A percentile compares a stretch with the other conserved stretches of the same genome.
phyloP scores from a whole-genome alignment of 2,797 vertebrate genomes.

The Hyperoplus lanceolatus region DNA sequence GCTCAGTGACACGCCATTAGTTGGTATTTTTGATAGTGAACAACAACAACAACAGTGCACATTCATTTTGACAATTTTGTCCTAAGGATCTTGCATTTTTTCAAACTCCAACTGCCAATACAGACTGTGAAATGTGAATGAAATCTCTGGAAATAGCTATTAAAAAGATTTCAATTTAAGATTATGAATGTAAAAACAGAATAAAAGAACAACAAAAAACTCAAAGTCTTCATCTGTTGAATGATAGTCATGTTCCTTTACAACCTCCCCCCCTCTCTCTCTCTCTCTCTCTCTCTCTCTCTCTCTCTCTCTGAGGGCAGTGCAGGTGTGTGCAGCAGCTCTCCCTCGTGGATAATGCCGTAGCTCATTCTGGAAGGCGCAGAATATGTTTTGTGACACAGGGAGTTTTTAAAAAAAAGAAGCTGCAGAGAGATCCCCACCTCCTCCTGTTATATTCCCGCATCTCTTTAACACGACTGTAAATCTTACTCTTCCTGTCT shows the following conservation, averaged over 20 bases:
- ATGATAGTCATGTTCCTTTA: not conserved
- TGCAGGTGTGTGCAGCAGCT: conserved; percentile 37
- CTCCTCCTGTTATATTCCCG: conserved; percentile 49
- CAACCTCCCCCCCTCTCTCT: not conserved
- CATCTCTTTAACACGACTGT: conserved; percentile 57
- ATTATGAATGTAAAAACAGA: not conserved
- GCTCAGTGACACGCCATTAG: not conserved
- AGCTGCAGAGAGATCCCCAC: conserved; percentile 41
- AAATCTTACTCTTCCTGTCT: conserved; percentile 60
- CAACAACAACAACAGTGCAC: too few species aligned
- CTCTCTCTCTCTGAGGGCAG: not conserved
- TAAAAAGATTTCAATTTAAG: not conserved
- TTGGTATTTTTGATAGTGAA: not conserved
- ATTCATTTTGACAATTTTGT: too few species aligned
- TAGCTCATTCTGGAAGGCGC: conserved; percentile 42
- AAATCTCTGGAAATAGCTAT: not conserved
- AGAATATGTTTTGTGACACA: conserved; percentile 63
- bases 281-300: conserved; percentile 9
- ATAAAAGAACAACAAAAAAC: too few species aligned
- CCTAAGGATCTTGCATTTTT: too few species aligned
- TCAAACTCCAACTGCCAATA: not conserved
- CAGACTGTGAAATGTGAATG: not conserved
- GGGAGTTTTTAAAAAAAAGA: conserved; percentile 55
- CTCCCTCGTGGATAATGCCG: conserved; percentile 40
- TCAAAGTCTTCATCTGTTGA: not conserved